Evolutionary conservation across 2,888 invertebrate genomes (phyloP).

Genomic region (Idaea straminata): DNA sequence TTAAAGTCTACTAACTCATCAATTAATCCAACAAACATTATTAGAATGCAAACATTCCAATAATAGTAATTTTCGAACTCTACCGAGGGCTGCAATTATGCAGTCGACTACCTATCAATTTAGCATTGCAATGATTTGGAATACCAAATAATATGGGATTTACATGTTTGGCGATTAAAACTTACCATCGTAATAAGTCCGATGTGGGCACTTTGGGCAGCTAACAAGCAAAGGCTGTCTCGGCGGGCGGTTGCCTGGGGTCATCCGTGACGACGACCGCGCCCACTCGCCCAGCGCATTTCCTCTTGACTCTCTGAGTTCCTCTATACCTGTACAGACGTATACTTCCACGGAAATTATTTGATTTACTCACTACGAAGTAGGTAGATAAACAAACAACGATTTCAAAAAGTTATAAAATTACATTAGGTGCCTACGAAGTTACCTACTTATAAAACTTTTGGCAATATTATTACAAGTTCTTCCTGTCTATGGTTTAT

Average conservation of each 20-base stretch:
- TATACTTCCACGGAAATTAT: conserved; percentile 56
- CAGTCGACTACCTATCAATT: too few relatives aligned
- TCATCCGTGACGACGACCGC: conserved; percentile 61
- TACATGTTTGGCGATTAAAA: background rate
- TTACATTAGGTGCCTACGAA: too few relatives aligned
- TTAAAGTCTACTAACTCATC: too few relatives aligned
- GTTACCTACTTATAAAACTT: too few relatives aligned
- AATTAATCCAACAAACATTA: too few relatives aligned
- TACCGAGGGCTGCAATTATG: too few relatives aligned
- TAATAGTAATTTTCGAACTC: too few relatives aligned
- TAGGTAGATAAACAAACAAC: background rate
- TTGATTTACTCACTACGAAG: conserved; percentile 20
- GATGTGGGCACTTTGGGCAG: conserved; percentile 64
- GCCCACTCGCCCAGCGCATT: conserved; percentile 67
- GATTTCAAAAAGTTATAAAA: too few relatives aligned
- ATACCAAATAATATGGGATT: background rate
- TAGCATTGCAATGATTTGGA: too few relatives aligned
- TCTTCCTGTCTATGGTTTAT: too few relatives aligned
- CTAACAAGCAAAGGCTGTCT: conserved; percentile 76
- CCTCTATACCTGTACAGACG: conserved; percentile 72
- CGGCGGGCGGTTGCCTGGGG: conserved; percentile 52
- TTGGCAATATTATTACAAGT: too few relatives aligned
- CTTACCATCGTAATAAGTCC: conserved; percentile 61
- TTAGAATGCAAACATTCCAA: too few relatives aligned
- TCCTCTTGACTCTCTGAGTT: conserved; percentile 73